Percentiles rank a stretch among this genome's conserved stretches.
phyloP scores from a whole-genome alignment of 2,113 vertebrate genomes.

The Epinephelus moara region DNA sequence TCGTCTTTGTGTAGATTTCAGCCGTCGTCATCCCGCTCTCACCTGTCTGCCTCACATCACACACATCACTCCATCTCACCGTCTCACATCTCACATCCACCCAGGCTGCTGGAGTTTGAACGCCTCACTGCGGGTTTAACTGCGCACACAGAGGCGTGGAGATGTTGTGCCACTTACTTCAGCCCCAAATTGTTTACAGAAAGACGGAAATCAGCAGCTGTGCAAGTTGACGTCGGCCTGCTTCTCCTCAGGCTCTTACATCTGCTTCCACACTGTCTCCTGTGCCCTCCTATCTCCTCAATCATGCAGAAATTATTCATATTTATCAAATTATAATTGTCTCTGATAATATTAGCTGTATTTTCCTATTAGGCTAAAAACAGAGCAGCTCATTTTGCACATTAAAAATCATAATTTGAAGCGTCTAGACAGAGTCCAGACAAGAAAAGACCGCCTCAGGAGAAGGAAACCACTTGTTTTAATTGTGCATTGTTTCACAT shows the following conservation, averaged over 20 bases:
- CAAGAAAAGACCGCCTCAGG: conserved; percentile 11
- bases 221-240: conserved; percentile 61
- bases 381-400: background rate
- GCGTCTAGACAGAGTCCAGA: conserved; percentile 49
- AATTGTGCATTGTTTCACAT: conserved; percentile 15
- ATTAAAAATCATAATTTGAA: background rate
- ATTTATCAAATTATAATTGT: background rate
- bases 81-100: background rate
- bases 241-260: background rate
- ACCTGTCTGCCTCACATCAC: conserved; percentile 62
- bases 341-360: background rate
- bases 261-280: background rate
- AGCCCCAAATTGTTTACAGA: conserved; percentile 54
- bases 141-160: background rate
- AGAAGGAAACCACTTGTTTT: conserved; percentile 45
- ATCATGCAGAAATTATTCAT: too few species aligned
- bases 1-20: conserved; percentile 74
- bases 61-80: conserved; percentile 18
- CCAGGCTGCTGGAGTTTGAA: background rate
- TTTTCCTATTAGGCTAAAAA: background rate
- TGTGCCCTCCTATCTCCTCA: background rate
- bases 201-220: conserved; percentile 28
- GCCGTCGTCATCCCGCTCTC: conserved; percentile 62
- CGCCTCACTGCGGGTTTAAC: background rate
- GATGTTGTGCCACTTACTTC: conserved; percentile 40